Conservation (phyloP, 2,797 vertebrate genomes). For the Anguilla obscura region DNA sequence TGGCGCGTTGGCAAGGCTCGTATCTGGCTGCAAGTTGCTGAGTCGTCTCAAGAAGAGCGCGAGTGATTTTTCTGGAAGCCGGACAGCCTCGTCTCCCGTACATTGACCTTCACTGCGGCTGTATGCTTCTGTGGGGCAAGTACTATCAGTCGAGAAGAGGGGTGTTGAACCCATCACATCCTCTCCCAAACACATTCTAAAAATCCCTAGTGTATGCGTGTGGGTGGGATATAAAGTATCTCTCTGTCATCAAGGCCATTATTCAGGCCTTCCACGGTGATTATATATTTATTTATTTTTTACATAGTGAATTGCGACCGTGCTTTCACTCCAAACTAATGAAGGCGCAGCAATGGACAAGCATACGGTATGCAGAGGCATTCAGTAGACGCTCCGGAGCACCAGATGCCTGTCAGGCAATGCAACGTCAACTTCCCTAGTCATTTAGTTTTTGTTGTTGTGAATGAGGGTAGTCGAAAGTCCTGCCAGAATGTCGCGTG, state of each 20-base stretch:
- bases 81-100: background rate
- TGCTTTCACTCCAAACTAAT: background rate
- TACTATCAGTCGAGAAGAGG: background rate
- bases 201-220: background rate
- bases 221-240: background rate
- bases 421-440: background rate
- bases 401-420: background rate
- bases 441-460: background rate
- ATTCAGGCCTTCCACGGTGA: background rate
- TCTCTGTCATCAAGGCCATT: background rate
- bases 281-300: background rate
- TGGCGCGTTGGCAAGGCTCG: background rate
- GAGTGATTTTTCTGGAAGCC: background rate
- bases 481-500: background rate
- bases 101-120: conserved; percentile 7
- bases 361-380: background rate
- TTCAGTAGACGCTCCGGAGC: background rate
- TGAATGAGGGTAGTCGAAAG: background rate
- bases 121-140: background rate
- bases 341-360: background rate
- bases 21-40: background rate
- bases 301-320: too few relatives aligned
- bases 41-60: background rate
- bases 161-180: background rate
- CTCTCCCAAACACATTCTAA: background rate